Base-by-base conservation (phyloP, 2,113 vertebrate genomes). In the Apteryx mantelli region DNA sequence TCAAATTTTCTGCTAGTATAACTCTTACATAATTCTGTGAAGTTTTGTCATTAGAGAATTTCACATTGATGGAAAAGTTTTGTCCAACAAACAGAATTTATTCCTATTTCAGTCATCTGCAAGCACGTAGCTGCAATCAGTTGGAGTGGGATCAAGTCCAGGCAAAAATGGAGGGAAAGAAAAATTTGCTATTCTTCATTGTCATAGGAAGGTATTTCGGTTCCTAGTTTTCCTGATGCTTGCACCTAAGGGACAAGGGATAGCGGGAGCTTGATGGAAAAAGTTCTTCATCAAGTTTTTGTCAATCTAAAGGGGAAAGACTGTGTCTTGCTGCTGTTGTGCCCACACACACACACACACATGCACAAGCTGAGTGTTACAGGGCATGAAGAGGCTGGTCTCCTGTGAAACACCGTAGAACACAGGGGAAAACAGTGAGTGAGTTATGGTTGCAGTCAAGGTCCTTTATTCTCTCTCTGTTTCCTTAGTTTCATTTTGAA, bases 101-200 rank as follows among this genome's bases (percentile, higher is more conserved):
- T 83, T 93, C 76, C 32, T 78, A 8, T 86, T 95, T 96, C 89
- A 93, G 60, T 90, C 89, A 89, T 88, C 61, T 83, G 64, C n/a
- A 95, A 89, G 71, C 76, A 68, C n/a, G 48, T 83, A 92, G 81
- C 73, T 86, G 55, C 73, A 80, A 77, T 94, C 88, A 71, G 82
- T 68, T 89, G 76, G 84, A 94, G 60, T 70, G 56, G 71, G 80
- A 91, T 88, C 81, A 83, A 77, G 55, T 82, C 91, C 75, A 95
- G 88, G 56, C 40, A 11, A 89, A 92, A 96, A 74, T 65, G 30
- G 30, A 86, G 70, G 21, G 55, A 93, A 95, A 89, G 32, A 93
- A 81, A 95, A 90, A 48, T 77, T 89, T 75, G 40, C 30, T 63
- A 38, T 60, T 86, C 61, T 68, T 36, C 84, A 5, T 90, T 55